Evolutionary conservation across 2,113 vertebrate species (phyloP), one percentile per base, ranked within the genome.

Genomic region (Nettapus auritus): DNA sequence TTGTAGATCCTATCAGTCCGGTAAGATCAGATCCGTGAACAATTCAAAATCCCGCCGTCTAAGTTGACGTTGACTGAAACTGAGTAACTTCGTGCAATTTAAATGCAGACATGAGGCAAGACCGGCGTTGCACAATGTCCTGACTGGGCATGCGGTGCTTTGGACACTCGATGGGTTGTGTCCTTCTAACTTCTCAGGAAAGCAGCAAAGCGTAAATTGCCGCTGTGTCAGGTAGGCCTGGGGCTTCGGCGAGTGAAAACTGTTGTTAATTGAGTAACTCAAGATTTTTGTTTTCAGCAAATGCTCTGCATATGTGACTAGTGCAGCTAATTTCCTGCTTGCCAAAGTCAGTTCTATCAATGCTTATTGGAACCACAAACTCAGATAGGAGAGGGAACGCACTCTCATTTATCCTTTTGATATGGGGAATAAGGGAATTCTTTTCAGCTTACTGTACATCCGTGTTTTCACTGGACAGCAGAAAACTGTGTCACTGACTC

Each of bases 401-500:
- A 88, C 82, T 74, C 48, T 86, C 63, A 75, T 93, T 94, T 93
- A 55, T 94, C 71, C 89, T 96, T 96, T 94, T 97, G 96, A 92
- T 83, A 95, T 68, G 86, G 66, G 86, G 69, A 95, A 90, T 94
- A 94, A 85, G 81, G 90, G 91, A 93, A 93, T 96, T 94, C 90
- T 88, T 95, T 95, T 96, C 31, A 64, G 93, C 94, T 96, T 96
- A 96, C 90, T 95, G 90, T 95, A 90, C 94, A 94, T 92, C 88
- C 82, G 77, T 96, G 88, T 95, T 96, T 95, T 92, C 86, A 93
- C 88, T 94, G 95, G 93, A 95, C 93, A 94, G 95, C 81, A 96
- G 84, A 94, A 93, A 92, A 90, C 90, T 96, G 90, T 96, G 95
- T 95, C 94, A 92, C 90, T 96, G 94, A 96, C 86, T 96, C 96